These are phyloP conservation scores for Clamator glandarius DNA, from an alignment of 2,797 vertebrate genomes.

Conservation along the genomic window DNA sequence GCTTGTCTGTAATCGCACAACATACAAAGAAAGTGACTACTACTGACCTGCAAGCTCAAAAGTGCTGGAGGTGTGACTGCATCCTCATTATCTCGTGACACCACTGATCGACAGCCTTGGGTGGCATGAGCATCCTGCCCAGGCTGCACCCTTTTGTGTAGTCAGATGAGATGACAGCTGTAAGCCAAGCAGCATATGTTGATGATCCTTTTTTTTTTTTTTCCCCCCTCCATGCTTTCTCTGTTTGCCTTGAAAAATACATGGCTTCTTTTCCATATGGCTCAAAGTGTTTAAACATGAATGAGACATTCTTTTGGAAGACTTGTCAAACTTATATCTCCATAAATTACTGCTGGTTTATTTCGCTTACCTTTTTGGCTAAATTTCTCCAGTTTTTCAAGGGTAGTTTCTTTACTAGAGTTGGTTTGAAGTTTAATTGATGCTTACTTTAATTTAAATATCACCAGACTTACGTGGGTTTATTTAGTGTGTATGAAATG, in stretches of 20 bases:
- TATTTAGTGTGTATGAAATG: not conserved
- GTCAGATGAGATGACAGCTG: not conserved
- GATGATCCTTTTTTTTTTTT: not conserved
- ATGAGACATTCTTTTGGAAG: not conserved
- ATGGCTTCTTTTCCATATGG: not conserved
- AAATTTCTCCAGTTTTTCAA: not conserved
- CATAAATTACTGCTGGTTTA: slow-evolving; percentile 20
- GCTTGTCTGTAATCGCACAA: not conserved
- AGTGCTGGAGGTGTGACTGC: not conserved
- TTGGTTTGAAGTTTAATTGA: slow-evolving; percentile 36
- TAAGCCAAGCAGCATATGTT: not conserved
- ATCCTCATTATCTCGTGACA: not conserved
- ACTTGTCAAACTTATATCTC: not conserved
- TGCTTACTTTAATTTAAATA: slow-evolving; percentile 17
- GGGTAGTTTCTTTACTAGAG: not conserved
- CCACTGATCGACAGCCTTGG: not conserved
- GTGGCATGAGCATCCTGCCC: not conserved
- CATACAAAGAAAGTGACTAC: not conserved
- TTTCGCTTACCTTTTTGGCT: not conserved
- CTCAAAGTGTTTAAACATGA: not conserved
- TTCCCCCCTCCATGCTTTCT: not conserved
- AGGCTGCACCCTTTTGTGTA: not conserved
- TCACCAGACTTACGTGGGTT: not conserved
- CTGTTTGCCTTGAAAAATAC: not conserved
- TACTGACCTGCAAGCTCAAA: not conserved